Conservation (phyloP, 2,797 vertebrate species). For the Pogonophryne albipinna region DNA sequence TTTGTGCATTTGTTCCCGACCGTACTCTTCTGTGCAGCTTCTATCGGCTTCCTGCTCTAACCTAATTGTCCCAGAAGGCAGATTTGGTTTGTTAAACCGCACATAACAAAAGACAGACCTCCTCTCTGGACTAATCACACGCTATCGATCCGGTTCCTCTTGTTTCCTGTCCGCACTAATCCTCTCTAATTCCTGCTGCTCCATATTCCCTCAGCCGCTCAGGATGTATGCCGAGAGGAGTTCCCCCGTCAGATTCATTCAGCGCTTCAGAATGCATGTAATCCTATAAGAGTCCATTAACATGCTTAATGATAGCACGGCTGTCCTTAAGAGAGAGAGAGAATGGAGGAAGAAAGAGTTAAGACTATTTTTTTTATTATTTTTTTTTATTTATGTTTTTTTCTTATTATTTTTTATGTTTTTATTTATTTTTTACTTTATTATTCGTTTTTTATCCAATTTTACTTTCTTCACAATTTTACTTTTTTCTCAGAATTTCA, state of each 20-base stretch:
- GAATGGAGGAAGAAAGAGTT: background rate
- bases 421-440: no score
- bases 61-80: conserved; percentile 40
- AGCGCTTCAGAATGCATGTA: background rate
- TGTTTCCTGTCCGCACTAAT: conserved; percentile 32
- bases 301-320: background rate
- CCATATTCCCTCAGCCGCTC: background rate
- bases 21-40: background rate
- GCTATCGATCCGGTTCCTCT: conserved; percentile 21
- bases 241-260: background rate
- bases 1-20: background rate
- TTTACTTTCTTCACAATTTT: no score
- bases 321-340: background rate
- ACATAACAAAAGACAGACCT: conserved; percentile 15
- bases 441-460: no score
- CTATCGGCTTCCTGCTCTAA: conserved; percentile 37
- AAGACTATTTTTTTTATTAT: no score
- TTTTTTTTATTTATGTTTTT: no score
- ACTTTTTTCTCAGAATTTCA: no score
- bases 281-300: background rate
- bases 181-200: conserved; percentile 21
- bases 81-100: conserved; percentile 42
- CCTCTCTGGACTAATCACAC: conserved; percentile 40
- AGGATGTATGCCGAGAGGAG: background rate
- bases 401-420: no score